Percentiles rank a stretch among this genome's conserved stretches.
phyloP scores from a whole-genome alignment of 2,113 vertebrate species.

The Burhinus oedicnemus region DNA sequence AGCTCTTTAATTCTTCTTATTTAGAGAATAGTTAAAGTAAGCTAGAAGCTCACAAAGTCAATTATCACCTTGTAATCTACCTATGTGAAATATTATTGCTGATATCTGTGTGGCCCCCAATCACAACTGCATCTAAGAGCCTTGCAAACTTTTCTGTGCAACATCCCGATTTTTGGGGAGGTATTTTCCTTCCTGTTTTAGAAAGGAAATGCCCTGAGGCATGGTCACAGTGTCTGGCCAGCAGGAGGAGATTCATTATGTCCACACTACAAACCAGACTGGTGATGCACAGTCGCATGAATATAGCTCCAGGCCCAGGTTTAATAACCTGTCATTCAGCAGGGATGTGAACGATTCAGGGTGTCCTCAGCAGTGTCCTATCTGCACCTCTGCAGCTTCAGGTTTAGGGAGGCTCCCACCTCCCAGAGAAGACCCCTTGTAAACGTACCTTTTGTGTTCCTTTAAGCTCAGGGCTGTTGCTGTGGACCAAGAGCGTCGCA shows the following conservation, averaged over 20 bases:
- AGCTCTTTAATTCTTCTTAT: neutral
- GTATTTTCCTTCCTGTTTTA: neutral
- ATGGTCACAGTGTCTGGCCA: neutral
- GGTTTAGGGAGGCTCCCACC: neutral
- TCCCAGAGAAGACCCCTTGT: neutral
- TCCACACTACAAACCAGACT: neutral
- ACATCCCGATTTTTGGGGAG: neutral
- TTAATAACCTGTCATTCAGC: neutral
- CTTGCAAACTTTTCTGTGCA: neutral
- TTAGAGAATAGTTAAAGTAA: neutral
- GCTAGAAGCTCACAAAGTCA: neutral
- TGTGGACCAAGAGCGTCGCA: fast-evolving
- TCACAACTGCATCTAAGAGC: neutral
- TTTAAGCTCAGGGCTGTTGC: neutral
- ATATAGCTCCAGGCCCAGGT: neutral
- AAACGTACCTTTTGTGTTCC: neutral
- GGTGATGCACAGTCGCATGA: neutral
- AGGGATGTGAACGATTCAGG: neutral
- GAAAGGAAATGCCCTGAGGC: neutral
- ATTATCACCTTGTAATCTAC: neutral
- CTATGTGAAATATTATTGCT: neutral
- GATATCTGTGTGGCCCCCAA: neutral
- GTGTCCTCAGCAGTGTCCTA: neutral
- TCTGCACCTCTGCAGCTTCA: neutral
- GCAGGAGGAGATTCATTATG: neutral